phyloP scores from a whole-genome alignment of 2,113 vertebrate genomes.

The Ageneiosus marmoratus region DNA sequence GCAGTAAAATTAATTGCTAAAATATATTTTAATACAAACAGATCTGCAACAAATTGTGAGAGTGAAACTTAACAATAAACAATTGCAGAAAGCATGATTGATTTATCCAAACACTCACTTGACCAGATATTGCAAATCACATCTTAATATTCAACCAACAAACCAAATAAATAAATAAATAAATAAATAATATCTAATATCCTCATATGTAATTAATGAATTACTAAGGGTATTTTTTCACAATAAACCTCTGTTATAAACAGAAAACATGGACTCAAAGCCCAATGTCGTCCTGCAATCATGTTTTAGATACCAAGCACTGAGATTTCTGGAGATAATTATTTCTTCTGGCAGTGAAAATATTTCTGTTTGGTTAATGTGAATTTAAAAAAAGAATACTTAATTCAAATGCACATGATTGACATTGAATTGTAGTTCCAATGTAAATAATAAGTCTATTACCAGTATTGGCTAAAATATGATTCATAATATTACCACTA shows the following conservation, averaged over 20 bases:
- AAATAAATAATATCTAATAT: no score
- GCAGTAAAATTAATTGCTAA: no score
- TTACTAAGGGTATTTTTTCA: neutral
- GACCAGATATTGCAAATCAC: neutral
- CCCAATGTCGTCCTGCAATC: neutral
- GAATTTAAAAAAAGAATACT: neutral
- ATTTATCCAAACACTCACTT: neutral
- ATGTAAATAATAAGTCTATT: neutral
- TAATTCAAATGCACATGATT: neutral
- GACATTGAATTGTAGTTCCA: neutral
- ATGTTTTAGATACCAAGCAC: neutral
- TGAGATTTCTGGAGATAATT: neutral
- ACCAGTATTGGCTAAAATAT: neutral
- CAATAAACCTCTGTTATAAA: neutral
- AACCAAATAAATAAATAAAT: neutral
- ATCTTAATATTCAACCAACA: neutral
- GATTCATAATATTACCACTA: neutral
- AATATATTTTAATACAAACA: neutral
- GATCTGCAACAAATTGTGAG: neutral
- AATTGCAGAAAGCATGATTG: neutral
- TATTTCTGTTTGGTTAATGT: neutral
- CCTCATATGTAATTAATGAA: neutral
- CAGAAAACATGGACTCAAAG: neutral
- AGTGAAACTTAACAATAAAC: neutral
- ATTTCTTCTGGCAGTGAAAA: neutral